phyloP scores from a whole-genome alignment of 2,888 invertebrate species.

The Eurois occulta region DNA sequence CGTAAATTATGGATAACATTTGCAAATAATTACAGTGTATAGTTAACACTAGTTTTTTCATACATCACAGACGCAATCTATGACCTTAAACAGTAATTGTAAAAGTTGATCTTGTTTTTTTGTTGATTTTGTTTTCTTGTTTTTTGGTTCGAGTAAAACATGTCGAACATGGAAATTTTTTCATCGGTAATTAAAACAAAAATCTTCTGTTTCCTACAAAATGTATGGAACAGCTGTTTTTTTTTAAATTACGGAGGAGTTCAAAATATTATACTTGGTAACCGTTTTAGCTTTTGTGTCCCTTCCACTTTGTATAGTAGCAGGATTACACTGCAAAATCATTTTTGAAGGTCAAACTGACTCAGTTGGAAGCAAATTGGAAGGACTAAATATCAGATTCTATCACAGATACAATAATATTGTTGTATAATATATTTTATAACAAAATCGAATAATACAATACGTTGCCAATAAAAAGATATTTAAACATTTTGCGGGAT shows the following conservation, averaged over 20 bases:
- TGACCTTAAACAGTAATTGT: slow-evolving; percentile 8
- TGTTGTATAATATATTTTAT: background rate
- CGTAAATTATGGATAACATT: background rate
- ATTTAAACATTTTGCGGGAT: slow-evolving; percentile 11
- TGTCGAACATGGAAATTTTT: background rate
- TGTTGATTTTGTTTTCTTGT: too few relatives aligned
- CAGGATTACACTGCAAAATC: background rate
- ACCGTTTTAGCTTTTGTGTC: too few relatives aligned
- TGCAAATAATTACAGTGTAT: background rate
- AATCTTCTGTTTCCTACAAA: too few relatives aligned
- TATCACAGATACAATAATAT: background rate
- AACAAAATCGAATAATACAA: too few relatives aligned
- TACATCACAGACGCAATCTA: slow-evolving; percentile 37
- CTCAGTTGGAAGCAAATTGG: background rate
- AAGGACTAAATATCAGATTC: background rate
- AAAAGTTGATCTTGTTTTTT: slow-evolving; percentile 50
- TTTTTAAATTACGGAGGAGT: too few relatives aligned
- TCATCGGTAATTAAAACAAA: too few relatives aligned
- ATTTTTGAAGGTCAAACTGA: background rate
- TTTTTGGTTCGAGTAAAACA: too few relatives aligned
- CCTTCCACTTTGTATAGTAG: too few relatives aligned
- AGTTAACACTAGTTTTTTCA: background rate
- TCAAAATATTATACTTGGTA: too few relatives aligned
- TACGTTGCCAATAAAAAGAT: background rate
- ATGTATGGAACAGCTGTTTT: too few relatives aligned